A percentile compares a stretch with the other conserved stretches of the same genome.
These are phyloP conservation scores for Orthonevra nobilis DNA, from an alignment of 2,888 invertebrate genomes.

Conservation along the genomic window DNA sequence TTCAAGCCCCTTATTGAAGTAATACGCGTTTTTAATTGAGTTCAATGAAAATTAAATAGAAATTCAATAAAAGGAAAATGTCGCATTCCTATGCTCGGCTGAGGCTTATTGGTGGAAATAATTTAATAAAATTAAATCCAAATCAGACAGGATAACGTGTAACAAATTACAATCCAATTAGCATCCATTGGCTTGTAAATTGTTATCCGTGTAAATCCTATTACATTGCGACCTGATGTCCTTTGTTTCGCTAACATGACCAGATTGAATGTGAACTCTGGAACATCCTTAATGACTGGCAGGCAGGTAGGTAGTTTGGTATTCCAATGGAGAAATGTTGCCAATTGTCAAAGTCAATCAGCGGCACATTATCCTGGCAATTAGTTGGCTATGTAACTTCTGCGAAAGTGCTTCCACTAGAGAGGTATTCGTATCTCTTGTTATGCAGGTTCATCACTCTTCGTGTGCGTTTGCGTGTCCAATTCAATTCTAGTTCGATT, in stretches of 20 bases:
- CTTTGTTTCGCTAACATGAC: constrained; percentile 15
- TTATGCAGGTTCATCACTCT: no score
- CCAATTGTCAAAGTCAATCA: constrained; percentile 51
- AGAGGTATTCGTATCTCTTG: no score
- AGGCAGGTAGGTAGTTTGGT: constrained; percentile 34
- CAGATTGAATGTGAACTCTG: background rate
- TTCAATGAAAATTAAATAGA: no score
- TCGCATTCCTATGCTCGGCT: no score
- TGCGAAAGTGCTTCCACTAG: background rate
- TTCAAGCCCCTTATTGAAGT: no score
- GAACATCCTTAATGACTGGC: constrained; percentile 44
- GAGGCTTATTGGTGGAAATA: no score
- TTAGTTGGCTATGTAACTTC: constrained; percentile 26
- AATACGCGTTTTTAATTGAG: no score
- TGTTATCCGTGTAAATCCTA: constrained; percentile 64
- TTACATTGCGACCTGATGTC: constrained; percentile 45
- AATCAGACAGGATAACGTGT: constrained; percentile 52
- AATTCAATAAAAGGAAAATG: no score
- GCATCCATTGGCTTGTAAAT: constrained; percentile 60
- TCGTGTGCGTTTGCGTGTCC: constrained; percentile 37
- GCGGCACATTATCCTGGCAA: constrained; percentile 48
- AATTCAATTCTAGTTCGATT: constrained; percentile 56
- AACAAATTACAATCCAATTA: constrained; percentile 66
- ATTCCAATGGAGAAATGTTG: constrained; percentile 5
- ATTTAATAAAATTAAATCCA: constrained; percentile 53